Base-by-base conservation (phyloP, 2,888 invertebrate genomes). In the Calliopum simillimum region DNA sequence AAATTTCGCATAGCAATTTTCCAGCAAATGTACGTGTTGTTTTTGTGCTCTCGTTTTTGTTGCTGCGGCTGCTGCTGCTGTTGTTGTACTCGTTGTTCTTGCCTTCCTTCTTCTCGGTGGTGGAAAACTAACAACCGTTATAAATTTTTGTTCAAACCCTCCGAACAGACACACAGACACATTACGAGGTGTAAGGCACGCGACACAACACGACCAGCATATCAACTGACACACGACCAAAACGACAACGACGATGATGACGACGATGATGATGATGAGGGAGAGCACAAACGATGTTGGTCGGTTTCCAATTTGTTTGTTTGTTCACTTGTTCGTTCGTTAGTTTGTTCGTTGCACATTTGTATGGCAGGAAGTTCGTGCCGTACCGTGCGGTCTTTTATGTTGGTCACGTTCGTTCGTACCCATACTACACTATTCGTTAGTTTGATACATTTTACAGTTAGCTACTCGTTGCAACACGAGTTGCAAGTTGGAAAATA, bases 241-340 rank as follows among this genome's bases (percentile, higher is more conserved):
- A n/a, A 25, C 43, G 19, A 19, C 61, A 41, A 33, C 49, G 19
- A 49, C n/a, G n/a, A n/a, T n/a, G n/a, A n/a, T n/a, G n/a, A n/a
- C n/a, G n/a, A n/a, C n/a, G n/a, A n/a, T n/a, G n/a, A n/a, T n/a
- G n/a, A n/a, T 8, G 41, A 3, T 16, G 21, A 61, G n/a, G 21
- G 46, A 21, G 21, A 44, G 46, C 21, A 61, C 61, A 23, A 44
- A 23, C 61, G 46, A 43, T 19, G 46, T 61, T 61, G 19, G 61
- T 46, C 46, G 55, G 14, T 21, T 44, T 19, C 16, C 19, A 19
- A 21, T 46, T 61, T 46, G 61, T 58, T 41, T 58, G 56, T 33
- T 25, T 25, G 63, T 53, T 71, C 67, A 59, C 53, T 62, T 25
- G 67, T 68, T 71, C 62, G 68, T 69, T 62, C 44, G 65, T 55